A percentile compares a stretch with the other conserved stretches of the same genome.
These are phyloP conservation scores for Eurystomus glaucurus DNA, from an alignment of 2,797 vertebrate species.

Conservation along the genomic window DNA sequence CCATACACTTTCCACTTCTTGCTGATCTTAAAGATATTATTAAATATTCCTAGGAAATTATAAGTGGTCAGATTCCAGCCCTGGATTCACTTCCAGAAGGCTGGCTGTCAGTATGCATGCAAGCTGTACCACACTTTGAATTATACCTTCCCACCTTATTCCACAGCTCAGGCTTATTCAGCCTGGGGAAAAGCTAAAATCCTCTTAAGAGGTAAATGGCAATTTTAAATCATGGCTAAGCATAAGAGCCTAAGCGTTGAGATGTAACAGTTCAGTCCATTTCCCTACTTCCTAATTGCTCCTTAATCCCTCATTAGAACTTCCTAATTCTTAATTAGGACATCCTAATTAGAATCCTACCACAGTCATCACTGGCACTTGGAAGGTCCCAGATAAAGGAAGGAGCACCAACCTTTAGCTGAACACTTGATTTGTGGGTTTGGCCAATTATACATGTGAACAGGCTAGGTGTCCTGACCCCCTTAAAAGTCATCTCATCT, in stretches of 20 bases:
- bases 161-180: neutral
- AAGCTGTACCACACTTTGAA: neutral
- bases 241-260: neutral
- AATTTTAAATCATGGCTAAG: slow-evolving; percentile 54
- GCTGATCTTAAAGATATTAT: neutral
- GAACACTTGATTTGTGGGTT: neutral
- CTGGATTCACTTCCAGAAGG: neutral
- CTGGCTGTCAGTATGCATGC: neutral
- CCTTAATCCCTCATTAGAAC: slow-evolving; percentile 5
- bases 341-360: neutral
- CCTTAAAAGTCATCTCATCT: neutral
- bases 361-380: neutral
- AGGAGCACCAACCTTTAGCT: neutral
- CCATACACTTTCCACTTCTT: neutral
- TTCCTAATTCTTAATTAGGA: slow-evolving; percentile 48
- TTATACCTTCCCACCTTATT: neutral
- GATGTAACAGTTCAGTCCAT: slow-evolving; percentile 13
- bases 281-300: slow-evolving; percentile 9
- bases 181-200: slow-evolving; percentile 42
- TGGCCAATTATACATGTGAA: neutral
- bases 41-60: neutral
- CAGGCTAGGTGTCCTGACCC: neutral
- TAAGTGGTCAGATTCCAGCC: neutral
- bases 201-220: slow-evolving; percentile 52
- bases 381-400: neutral